These are phyloP conservation scores for Chaetops frenatus DNA, from an alignment of 2,113 vertebrate species.

Conservation along the genomic window DNA sequence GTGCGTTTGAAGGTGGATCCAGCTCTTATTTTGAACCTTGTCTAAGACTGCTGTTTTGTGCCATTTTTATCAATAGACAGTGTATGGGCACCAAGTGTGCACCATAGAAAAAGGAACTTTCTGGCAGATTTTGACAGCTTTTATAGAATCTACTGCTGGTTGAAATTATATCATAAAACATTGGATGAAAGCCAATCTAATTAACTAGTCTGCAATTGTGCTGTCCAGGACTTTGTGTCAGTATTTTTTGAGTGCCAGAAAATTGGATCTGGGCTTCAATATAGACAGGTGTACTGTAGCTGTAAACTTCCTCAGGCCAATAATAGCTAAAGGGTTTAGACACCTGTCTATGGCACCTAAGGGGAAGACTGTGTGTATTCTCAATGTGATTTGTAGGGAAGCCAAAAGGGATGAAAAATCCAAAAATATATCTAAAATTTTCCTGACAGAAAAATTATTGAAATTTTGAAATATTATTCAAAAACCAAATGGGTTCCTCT, in stretches of 20 bases:
- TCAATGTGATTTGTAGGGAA: background rate
- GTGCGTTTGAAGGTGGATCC: background rate
- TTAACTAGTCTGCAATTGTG: background rate
- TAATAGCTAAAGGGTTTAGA: background rate
- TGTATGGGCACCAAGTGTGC: rapidly evolving
- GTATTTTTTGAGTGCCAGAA: background rate
- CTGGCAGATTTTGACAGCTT: background rate
- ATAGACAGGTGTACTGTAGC: background rate
- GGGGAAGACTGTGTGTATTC: background rate
- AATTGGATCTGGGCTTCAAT: rapidly evolving
- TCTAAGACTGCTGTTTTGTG: background rate
- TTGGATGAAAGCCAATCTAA: background rate
- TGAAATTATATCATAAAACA: background rate
- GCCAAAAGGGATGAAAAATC: background rate
- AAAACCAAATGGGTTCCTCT: background rate
- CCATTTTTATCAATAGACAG: background rate
- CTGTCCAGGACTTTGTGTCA: background rate
- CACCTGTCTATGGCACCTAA: background rate
- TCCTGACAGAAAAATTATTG: too few relatives aligned
- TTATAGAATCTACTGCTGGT: background rate
- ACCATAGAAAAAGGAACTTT: background rate
- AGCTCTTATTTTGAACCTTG: background rate
- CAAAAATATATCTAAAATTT: background rate
- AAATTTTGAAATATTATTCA: background rate
- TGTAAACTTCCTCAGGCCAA: background rate